A percentile compares a stretch with the other conserved stretches of the same genome.
These are phyloP conservation scores for Porites lutea DNA, from an alignment of 64 coral and sea anemone genomes.

Conservation along the genomic window DNA sequence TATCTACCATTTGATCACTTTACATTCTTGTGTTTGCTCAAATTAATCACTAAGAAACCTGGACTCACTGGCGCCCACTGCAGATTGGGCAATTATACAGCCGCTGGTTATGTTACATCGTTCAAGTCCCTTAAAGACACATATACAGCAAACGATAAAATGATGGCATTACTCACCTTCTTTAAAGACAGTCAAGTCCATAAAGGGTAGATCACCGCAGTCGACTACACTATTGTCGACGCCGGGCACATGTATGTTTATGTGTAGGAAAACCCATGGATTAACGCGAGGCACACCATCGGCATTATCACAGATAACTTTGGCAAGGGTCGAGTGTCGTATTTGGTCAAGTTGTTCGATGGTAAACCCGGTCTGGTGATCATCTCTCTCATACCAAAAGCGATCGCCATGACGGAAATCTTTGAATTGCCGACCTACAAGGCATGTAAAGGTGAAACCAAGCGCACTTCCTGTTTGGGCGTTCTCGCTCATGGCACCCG, in stretches of 20 bases:
- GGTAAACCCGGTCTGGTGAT: background rate
- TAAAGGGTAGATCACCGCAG: background rate
- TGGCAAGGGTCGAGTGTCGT: background rate
- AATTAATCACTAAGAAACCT: too few relatives aligned
- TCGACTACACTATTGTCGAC: background rate
- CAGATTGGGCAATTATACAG: too few relatives aligned
- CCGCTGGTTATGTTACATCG: too few relatives aligned
- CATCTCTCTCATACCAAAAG: conserved; percentile 16
- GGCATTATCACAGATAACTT: background rate
- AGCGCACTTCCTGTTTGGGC: background rate
- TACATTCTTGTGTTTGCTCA: too few relatives aligned
- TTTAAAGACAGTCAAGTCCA: background rate
- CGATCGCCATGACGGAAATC: conserved; percentile 47
- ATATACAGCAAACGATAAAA: too few relatives aligned
- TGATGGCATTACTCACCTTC: background rate
- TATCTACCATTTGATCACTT: too few relatives aligned
- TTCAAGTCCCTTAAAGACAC: too few relatives aligned
- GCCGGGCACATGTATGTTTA: background rate
- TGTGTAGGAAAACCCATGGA: background rate
- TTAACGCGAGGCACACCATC: background rate
- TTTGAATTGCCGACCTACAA: conserved; percentile 45
- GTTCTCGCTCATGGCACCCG: conserved; percentile 31
- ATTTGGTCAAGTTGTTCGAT: background rate
- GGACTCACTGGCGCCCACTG: too few relatives aligned
- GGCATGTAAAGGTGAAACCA: conserved; percentile 23